Evolutionary conservation across 2,797 vertebrate species (phyloP).

Genomic region (Discoglossus pictus): DNA sequence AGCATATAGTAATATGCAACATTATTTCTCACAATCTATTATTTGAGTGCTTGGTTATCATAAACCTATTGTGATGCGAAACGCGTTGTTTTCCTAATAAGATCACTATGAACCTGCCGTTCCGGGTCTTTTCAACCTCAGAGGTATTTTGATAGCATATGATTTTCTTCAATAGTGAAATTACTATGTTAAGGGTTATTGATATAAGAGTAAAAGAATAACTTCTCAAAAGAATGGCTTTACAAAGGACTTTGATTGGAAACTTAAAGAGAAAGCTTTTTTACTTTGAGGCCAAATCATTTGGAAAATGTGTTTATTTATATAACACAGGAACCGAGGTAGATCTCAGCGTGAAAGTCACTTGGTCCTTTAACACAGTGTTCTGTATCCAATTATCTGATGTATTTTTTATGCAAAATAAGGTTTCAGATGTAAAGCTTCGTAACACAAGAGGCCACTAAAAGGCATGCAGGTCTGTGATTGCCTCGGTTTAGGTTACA

Average conservation of each 20-base stretch:
- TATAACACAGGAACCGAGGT: conserved; percentile 48
- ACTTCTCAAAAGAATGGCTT: neutral
- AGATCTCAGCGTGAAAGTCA: conserved; percentile 59
- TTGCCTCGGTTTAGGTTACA: conserved; percentile 66
- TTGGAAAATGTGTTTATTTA: conserved; percentile 60
- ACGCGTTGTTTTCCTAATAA: no score
- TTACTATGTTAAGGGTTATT: conserved; percentile 23
- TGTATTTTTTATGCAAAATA: conserved; percentile 62
- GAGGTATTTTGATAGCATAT: conserved; percentile 8
- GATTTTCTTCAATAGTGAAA: conserved; percentile 9
- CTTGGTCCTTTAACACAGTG: conserved; percentile 61
- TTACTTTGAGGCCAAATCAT: conserved; percentile 30
- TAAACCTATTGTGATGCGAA: no score
- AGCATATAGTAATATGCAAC: no score
- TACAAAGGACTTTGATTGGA: conserved; percentile 25
- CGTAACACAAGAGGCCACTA: conserved; percentile 68
- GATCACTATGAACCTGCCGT: neutral
- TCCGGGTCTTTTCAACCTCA: neutral
- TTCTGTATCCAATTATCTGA: conserved; percentile 63
- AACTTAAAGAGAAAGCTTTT: neutral
- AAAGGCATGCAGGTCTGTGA: conserved; percentile 63
- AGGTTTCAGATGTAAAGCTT: conserved; percentile 58
- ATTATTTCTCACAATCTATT: no score
- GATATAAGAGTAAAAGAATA: conserved; percentile 35
- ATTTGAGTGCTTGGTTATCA: no score